Percentiles rank a stretch among this genome's conserved stretches.
These are phyloP conservation scores for Ariolimax columbianus DNA, from an alignment of 2,888 invertebrate genomes.

Conservation along the genomic window DNA sequence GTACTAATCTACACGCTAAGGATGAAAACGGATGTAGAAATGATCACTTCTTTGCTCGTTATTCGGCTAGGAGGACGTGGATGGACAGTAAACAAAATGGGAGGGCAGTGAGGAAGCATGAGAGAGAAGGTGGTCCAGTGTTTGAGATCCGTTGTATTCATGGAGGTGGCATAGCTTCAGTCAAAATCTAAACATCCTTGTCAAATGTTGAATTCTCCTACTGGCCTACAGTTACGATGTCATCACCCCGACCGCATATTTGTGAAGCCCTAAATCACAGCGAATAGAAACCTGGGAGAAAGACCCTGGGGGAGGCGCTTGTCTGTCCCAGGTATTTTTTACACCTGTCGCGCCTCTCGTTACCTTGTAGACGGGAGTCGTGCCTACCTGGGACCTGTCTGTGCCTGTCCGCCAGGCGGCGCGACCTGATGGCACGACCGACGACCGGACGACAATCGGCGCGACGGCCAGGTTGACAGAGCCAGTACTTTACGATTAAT, in stretches of 20 bases:
- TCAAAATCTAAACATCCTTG: neutral
- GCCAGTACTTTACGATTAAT: slow-evolving; percentile 28
- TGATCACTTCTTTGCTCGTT: too few relatives aligned
- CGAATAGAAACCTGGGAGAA: neutral
- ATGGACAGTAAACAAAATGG: too few relatives aligned
- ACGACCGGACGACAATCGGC: slow-evolving; percentile 24
- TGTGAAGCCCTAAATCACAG: neutral
- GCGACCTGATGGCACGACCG: slow-evolving; percentile 41
- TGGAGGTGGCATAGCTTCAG: neutral
- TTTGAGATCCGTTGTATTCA: too few relatives aligned
- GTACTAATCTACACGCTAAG: too few relatives aligned
- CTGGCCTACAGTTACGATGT: neutral
- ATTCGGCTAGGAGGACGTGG: too few relatives aligned
- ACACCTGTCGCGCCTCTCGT: neutral
- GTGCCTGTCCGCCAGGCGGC: slow-evolving; percentile 38
- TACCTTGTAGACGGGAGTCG: slow-evolving; percentile 14
- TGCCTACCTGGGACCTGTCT: neutral
- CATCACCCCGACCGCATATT: neutral
- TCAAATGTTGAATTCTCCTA: neutral
- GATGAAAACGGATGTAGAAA: too few relatives aligned
- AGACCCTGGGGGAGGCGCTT: slow-evolving; percentile 8
- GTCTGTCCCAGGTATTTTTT: neutral
- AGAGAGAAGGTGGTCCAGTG: too few relatives aligned
- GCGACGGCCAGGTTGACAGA: slow-evolving; percentile 37
- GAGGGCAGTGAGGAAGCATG: too few relatives aligned